phyloP scores from a whole-genome alignment of 2,888 invertebrate genomes.

The Chymomyza fuscimana region DNA sequence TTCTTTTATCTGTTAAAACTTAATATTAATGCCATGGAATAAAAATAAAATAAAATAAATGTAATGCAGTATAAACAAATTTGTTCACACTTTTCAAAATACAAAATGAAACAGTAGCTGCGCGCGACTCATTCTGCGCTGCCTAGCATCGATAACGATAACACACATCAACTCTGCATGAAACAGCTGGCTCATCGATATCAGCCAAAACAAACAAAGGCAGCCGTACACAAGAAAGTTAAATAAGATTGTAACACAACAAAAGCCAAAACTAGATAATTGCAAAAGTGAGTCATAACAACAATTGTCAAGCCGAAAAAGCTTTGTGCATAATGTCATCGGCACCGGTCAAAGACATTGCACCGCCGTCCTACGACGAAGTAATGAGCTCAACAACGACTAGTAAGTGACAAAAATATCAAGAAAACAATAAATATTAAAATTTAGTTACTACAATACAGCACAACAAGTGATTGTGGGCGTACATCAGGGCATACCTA shows the following conservation, averaged over 20 bases:
- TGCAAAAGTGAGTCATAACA: slow-evolving; percentile 31
- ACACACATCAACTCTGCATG: not conserved
- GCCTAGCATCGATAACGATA: not conserved
- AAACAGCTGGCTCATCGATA: not conserved
- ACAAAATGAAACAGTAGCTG: not conserved
- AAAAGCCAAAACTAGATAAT: not conserved
- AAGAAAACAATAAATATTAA: not conserved
- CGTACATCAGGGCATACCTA: slow-evolving; percentile 53
- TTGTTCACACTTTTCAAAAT: not conserved
- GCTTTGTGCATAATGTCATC: not conserved
- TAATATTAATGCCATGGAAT: too few species aligned
- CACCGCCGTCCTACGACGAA: slow-evolving; percentile 82
- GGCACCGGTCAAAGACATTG: slow-evolving; percentile 66
- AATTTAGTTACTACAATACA: not conserved
- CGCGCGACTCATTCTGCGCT: not conserved
- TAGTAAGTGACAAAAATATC: slow-evolving; percentile 12
- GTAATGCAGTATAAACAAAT: not conserved
- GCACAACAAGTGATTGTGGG: slow-evolving; percentile 56
- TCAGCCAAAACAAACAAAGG: not conserved
- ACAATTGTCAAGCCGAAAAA: not conserved
- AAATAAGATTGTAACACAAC: not conserved
- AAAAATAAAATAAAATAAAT: too few species aligned
- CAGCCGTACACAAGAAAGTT: not conserved
- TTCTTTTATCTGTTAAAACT: too few species aligned
- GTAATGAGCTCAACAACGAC: slow-evolving; percentile 53